phyloP scores from a whole-genome alignment of 2,888 invertebrate species.

The Villa cingulata region DNA sequence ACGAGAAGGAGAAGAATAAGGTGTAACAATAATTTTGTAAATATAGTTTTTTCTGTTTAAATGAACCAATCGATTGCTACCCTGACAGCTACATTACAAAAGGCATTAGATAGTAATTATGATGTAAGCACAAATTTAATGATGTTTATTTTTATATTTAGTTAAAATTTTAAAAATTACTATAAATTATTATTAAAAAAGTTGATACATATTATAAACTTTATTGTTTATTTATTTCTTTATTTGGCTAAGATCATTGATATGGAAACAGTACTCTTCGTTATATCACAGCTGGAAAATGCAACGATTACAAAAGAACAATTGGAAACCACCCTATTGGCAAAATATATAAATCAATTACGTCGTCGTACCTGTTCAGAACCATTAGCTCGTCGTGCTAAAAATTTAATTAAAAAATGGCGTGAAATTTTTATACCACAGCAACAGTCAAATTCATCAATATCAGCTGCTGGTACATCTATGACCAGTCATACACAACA shows the following conservation, averaged over 20 bases:
- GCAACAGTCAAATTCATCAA: not conserved
- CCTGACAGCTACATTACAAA: slow-evolving; percentile 90
- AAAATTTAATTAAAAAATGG: slow-evolving; percentile 86
- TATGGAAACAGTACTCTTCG: slow-evolving; percentile 84
- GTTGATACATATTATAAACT: not conserved
- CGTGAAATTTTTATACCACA: slow-evolving; percentile 65
- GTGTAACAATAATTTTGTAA: not conserved
- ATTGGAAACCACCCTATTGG: slow-evolving; percentile 75
- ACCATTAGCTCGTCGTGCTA: slow-evolving; percentile 73
- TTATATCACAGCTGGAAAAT: slow-evolving; percentile 90
- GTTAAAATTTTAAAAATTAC: not conserved
- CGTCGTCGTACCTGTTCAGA: slow-evolving; percentile 75
- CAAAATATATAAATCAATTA: slow-evolving; percentile 84
- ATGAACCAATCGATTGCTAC: slow-evolving; percentile 72
- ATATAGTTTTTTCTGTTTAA: slow-evolving; percentile 33
- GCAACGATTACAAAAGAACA: slow-evolving; percentile 36
- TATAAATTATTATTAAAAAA: not conserved
- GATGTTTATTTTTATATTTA: not conserved
- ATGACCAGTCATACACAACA: not conserved
- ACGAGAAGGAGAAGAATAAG: not conserved
- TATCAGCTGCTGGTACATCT: slow-evolving; percentile 21
- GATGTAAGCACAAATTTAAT: slow-evolving; percentile 66
- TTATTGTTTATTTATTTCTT: not conserved
- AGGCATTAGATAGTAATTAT: slow-evolving; percentile 92
- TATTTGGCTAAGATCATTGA: slow-evolving; percentile 67